A percentile compares a stretch with the other conserved stretches of the same genome.
Conservation (phyloP, 2,888 invertebrate genomes). For the Allygus modestus region DNA sequence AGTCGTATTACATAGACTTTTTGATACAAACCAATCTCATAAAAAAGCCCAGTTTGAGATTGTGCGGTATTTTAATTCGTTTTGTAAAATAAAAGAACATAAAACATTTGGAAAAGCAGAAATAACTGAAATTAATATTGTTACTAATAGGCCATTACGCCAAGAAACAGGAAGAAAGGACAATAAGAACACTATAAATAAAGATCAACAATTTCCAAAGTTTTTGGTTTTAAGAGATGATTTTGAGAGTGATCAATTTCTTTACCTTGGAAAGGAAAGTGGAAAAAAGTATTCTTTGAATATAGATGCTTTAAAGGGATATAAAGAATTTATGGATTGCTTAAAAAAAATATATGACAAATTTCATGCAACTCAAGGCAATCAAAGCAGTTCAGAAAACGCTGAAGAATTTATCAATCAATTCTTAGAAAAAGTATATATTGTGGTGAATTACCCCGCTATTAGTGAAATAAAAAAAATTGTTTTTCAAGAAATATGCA, state of each 20-base stretch:
- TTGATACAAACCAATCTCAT: neutral
- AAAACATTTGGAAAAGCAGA: neutral
- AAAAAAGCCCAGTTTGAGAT: neutral
- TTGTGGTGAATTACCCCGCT: neutral
- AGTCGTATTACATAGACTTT: neutral
- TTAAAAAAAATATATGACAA: neutral
- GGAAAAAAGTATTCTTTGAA: neutral
- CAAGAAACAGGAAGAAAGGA: no score
- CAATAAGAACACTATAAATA: neutral
- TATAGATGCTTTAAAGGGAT: neutral
- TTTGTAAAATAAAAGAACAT: neutral
- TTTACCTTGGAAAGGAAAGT: neutral
- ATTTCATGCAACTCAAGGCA: neutral
- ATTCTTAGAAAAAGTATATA: neutral
- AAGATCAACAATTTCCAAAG: neutral
- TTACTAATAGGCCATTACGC: no score
- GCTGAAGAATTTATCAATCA: neutral
- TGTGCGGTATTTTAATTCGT: neutral
- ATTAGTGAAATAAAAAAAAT: neutral
- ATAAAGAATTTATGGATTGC: neutral
- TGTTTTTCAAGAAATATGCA: neutral
- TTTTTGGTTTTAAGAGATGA: neutral
- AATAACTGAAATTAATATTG: neutral
- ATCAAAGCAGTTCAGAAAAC: no score
- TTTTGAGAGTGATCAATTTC: neutral